Conservation (phyloP, 2,113 vertebrate species). For the Falcunculus frontatus region DNA sequence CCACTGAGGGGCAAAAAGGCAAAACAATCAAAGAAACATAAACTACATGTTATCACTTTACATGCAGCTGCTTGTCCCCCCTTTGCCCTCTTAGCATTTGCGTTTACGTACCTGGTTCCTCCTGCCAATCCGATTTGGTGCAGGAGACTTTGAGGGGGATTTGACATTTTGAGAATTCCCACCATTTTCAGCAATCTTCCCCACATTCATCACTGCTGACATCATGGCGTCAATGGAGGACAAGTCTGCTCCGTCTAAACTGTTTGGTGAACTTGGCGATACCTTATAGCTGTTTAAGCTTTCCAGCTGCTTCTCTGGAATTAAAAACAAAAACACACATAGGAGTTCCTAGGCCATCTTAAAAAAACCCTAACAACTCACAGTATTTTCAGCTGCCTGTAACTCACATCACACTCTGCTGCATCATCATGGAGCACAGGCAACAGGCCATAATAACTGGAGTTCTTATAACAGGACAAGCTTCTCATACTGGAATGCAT, state of each 20-base stretch:
- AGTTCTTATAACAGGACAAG: neutral
- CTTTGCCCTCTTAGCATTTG: neutral
- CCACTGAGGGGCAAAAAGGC: fast-evolving
- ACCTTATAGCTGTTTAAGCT: constrained; percentile 60
- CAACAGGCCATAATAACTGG: neutral
- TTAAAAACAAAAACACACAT: constrained; percentile 37
- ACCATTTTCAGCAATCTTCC: constrained; percentile 81
- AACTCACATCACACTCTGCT: neutral
- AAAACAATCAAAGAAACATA: neutral
- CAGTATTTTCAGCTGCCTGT: neutral
- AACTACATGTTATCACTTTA: neutral
- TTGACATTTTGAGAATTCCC: constrained; percentile 75
- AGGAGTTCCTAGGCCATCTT: neutral
- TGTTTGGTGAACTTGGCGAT: constrained; percentile 58
- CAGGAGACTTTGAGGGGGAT: constrained; percentile 81
- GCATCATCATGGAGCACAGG: neutral
- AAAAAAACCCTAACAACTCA: neutral
- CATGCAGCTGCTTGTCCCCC: neutral
- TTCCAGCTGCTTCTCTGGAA: constrained; percentile 66
- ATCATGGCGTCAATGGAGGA: constrained; percentile 89
- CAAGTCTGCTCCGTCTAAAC: constrained; percentile 79
- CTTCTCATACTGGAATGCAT: neutral
- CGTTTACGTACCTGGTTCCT: constrained; percentile 81
- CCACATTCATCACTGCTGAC: constrained; percentile 86
- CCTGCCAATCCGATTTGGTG: constrained; percentile 82